Evolutionary conservation across 2,888 invertebrate genomes (phyloP).

Genomic region (Dicyrtoma fusca): DNA sequence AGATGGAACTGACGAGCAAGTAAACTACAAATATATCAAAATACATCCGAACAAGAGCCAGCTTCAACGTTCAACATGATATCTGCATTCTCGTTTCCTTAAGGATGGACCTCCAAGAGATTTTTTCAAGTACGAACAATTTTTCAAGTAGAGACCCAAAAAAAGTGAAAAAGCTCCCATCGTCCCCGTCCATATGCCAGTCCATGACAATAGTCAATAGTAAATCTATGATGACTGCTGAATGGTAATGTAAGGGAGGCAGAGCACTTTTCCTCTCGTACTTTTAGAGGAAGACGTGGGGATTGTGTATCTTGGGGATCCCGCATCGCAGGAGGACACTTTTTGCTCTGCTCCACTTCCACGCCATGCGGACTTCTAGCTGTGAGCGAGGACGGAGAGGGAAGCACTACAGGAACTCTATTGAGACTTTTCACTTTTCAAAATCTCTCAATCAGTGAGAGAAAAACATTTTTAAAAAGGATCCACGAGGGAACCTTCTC

Average conservation of each 20-base stretch:
- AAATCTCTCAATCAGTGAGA: conserved; percentile 42
- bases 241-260: conserved; percentile 19
- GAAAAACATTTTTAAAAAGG: conserved; percentile 29
- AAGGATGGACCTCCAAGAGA: conserved; percentile 38
- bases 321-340: conserved; percentile 39
- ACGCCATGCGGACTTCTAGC: no score
- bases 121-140: conserved; percentile 7
- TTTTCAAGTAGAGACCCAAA: no score
- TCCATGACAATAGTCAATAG: no score
- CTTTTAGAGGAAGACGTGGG: conserved; percentile 22
- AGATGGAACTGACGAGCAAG: no score
- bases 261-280: no score
- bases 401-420: conserved; percentile 38
- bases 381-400: neutral
- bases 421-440: conserved; percentile 38
- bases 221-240: neutral
- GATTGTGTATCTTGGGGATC: conserved; percentile 37
- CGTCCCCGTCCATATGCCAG: no score
- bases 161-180: no score
- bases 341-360: conserved; percentile 26
- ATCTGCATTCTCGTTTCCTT: no score
- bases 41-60: no score
- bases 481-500: neutral
- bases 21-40: no score
- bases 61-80: no score